These are phyloP conservation scores for Drosophila equinoxialis DNA, from an alignment of 1,140 invertebrate species.

Conservation along the genomic window DNA sequence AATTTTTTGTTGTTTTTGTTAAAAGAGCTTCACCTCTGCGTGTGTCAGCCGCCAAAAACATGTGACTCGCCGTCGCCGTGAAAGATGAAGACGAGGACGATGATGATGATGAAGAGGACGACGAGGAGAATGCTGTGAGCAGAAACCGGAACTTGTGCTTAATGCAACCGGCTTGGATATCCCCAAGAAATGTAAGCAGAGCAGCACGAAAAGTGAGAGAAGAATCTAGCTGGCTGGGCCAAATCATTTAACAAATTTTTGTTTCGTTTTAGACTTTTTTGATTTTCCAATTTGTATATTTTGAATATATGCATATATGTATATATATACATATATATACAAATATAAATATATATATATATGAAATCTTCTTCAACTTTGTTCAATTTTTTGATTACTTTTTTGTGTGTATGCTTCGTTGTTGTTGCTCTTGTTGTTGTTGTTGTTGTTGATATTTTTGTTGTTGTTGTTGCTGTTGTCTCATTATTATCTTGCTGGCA, in stretches of 20 bases:
- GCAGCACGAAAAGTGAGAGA: neutral
- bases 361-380: neutral
- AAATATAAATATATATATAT: too few relatives aligned
- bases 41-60: constrained; percentile 13
- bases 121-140: constrained; percentile 1
- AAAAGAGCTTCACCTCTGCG: constrained; percentile 11
- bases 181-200: neutral
- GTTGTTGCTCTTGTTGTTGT: constrained; percentile 14
- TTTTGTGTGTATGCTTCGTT: constrained; percentile 5
- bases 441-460: constrained; percentile 1
- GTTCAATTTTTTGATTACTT: constrained; percentile 10
- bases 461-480: neutral
- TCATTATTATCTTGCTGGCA: constrained; percentile 5
- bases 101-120: neutral
- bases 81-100: constrained; percentile 7
- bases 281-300: neutral
- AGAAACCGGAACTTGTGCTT: constrained; percentile 7
- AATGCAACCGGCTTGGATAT: constrained; percentile 13
- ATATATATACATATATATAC: too few relatives aligned
- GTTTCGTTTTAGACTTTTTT: neutral
- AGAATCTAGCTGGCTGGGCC: constrained; percentile 6
- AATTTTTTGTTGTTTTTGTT: neutral
- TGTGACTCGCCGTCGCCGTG: constrained; percentile 1
- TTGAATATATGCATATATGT: neutral
- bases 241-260: constrained; percentile 6